Evolutionary conservation across 2,797 vertebrate genomes (phyloP), one percentile per base, ranked within the genome.

Genomic region (Centroberyx gerrardi): DNA sequence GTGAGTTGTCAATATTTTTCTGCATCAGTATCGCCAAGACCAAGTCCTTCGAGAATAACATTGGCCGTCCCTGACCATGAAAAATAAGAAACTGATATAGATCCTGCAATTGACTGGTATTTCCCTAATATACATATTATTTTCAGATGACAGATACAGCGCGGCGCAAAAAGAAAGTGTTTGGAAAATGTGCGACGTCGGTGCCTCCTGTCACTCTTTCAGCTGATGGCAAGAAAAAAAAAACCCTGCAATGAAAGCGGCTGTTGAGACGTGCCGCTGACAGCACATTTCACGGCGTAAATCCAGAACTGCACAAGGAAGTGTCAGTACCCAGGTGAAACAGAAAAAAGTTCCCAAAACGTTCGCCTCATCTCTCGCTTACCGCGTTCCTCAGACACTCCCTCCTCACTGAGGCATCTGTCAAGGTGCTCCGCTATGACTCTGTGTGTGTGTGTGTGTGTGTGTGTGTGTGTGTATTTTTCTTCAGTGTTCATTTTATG

Each of bases 71-170:
- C 10, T 42, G 40, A 42, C 40, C 9, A 10, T 42, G 17, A 44
- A 48, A 48, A 48, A 48, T n/a, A 48, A 17, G 17, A 48, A 17
- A 17, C 1, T 18, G 15, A 51, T 18, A n/a, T 51, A 51, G 48
- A 51, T n/a, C 17, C 14, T 48, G 15, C 14, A n/a, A 5, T n/a
- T 3, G 36, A 62, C 52, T 56, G 62, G 29, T 60, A 13, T 31
- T 62, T 42, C n/a, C 36, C 17, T 22, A 73, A 54, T 13, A 62
- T 4, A 0, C 46, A 46, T 56, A 48, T 76, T 27, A 68, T 62
- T 76, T 62, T 53, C 63, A 55, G 52, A 12, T 51, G 59, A 78
- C 61, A 52, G 42, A 70, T 33, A 13, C 42, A 27, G 48, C 55
- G n/a, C 55, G 18, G 51, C 15, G 64, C 46, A 40, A 56, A 64